A percentile compares a stretch with the other conserved stretches of the same genome.
Evolutionary conservation across 2,113 vertebrate genomes (phyloP).

Genomic region (Caranx melampygus): DNA sequence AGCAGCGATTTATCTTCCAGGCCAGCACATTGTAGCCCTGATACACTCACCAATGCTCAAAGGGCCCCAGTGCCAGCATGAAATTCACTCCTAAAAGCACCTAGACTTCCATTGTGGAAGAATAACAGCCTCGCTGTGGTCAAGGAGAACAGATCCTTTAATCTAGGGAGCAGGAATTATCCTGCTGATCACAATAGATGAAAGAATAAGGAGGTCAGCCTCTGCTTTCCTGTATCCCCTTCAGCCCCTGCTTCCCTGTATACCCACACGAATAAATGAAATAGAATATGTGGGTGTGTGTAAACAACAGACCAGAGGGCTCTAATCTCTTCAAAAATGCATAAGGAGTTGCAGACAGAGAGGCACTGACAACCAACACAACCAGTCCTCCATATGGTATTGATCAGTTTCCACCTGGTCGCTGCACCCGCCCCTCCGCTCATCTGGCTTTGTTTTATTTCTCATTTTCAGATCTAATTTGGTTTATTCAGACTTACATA

Average conservation of each 20-base stretch:
- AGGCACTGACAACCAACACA: conserved; percentile 29
- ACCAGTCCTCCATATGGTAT: conserved; percentile 45
- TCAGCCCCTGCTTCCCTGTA: conserved; percentile 32
- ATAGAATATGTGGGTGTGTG: conserved; percentile 45
- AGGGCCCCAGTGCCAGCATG: conserved; percentile 60
- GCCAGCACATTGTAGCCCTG: conserved; percentile 60
- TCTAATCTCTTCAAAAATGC: conserved; percentile 49
- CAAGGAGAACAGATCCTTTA: conserved; percentile 65
- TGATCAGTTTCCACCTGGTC: conserved; percentile 32
- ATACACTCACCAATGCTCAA: conserved; percentile 64
- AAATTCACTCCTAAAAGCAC: conserved; percentile 74
- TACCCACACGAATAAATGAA: conserved; percentile 36
- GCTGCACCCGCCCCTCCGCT: conserved; percentile 33
- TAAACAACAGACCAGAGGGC: conserved; percentile 43
- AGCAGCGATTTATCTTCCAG: conserved; percentile 73
- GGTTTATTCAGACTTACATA: conserved; percentile 74
- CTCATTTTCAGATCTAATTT: conserved; percentile 78
- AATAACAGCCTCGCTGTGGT: conserved; percentile 64
- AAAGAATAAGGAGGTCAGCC: conserved; percentile 63
- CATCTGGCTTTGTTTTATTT: conserved; percentile 70
- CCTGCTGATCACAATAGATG: conserved; percentile 76
- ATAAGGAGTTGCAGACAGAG: conserved; percentile 27
- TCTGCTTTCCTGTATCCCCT: conserved; percentile 34
- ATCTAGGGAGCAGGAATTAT: conserved; percentile 71
- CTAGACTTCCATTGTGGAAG: conserved; percentile 61